Conservation (phyloP, 2,113 vertebrate species). For the Aramus guarauna region DNA sequence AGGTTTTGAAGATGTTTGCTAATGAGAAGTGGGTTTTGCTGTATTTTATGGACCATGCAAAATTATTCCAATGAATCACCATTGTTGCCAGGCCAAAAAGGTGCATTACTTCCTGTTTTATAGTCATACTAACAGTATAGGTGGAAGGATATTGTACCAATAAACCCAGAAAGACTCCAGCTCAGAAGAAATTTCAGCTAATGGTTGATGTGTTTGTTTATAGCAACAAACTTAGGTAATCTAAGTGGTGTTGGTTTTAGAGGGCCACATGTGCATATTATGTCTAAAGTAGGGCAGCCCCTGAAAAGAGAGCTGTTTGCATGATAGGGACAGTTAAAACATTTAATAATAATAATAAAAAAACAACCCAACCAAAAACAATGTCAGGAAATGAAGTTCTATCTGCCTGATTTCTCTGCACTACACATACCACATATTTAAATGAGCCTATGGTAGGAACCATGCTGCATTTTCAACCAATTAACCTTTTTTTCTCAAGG, state of each 20-base stretch:
- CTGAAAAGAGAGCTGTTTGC: not conserved
- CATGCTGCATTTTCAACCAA: not conserved
- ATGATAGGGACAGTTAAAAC: not conserved
- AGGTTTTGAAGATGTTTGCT: not conserved
- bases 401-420: not conserved
- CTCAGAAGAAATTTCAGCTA: fast-evolving
- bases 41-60: not conserved
- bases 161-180: not conserved
- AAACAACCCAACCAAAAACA: too few species aligned
- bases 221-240: not conserved
- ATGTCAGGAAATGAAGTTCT: not conserved
- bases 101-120: not conserved
- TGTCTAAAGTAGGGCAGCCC: not conserved
- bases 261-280: not conserved
- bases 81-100: not conserved
- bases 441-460: not conserved
- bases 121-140: too few species aligned
- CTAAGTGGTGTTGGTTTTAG: not conserved
- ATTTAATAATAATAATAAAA: not conserved
- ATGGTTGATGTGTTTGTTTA: not conserved
- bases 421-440: not conserved
- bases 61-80: not conserved
- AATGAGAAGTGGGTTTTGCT: not conserved
- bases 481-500: not conserved
- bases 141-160: not conserved